A percentile compares a stretch with the other conserved stretches of the same genome.
phyloP scores from a whole-genome alignment of 2,113 vertebrate species.

The Zosterops japonicus region DNA sequence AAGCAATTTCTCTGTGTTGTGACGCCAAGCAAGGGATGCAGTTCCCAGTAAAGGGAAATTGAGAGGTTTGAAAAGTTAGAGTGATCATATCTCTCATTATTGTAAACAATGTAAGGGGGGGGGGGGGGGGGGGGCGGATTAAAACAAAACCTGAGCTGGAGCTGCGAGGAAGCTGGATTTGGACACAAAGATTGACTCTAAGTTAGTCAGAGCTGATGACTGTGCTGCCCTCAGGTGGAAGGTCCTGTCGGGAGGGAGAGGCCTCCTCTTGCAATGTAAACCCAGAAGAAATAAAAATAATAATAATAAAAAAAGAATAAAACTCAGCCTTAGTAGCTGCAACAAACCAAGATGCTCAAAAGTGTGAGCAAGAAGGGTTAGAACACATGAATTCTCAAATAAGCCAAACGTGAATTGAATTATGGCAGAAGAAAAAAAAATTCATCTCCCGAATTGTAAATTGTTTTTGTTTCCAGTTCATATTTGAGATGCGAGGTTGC shows the following conservation, averaged over 20 bases:
- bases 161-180: not conserved
- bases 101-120: not conserved
- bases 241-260: not conserved
- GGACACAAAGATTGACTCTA: not conserved
- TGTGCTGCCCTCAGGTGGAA: conserved; percentile 61
- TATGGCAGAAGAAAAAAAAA: conserved; percentile 26
- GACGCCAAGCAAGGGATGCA: not conserved
- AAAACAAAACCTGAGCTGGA: conserved; percentile 36
- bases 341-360: not conserved
- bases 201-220: not conserved
- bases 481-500: conserved; percentile 5
- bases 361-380: not conserved
- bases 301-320: not conserved
- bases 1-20: not conserved
- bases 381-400: conserved; percentile 24
- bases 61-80: conserved; percentile 48
- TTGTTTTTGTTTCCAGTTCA: conserved; percentile 22
- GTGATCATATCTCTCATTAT: conserved; percentile 35
- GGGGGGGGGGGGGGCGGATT: not conserved
- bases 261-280: not conserved
- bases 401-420: conserved; percentile 51
- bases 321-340: not conserved
- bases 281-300: not conserved
- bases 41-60: not conserved
- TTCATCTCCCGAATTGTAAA: conserved; percentile 23